phyloP scores from a whole-genome alignment of 2,113 vertebrate species.

The Xenotilapia longispinis region DNA sequence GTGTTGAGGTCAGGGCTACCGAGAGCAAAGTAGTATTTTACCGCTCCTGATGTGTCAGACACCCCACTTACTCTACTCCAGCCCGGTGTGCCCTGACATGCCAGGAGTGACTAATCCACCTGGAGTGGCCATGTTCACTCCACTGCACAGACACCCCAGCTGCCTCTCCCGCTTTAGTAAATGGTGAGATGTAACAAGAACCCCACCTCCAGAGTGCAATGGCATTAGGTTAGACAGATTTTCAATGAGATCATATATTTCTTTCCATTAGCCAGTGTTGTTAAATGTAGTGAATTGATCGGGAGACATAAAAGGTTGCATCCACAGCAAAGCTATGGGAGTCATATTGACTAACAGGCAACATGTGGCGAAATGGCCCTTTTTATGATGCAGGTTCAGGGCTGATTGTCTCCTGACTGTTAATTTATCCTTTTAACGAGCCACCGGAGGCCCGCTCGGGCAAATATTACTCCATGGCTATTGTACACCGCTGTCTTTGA shows the following conservation, averaged over 20 bases:
- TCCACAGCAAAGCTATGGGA: not conserved
- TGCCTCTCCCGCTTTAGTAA: not conserved
- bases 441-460: constrained; percentile 15
- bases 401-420: constrained; percentile 50
- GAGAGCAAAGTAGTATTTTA: constrained; percentile 52
- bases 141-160: not conserved
- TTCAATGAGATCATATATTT: constrained; percentile 23
- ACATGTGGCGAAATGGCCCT: constrained; percentile 1
- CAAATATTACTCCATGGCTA: constrained; percentile 1
- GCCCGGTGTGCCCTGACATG: not conserved
- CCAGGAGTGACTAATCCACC: constrained; percentile 43
- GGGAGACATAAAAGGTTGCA: constrained; percentile 26
- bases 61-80: constrained; percentile 35
- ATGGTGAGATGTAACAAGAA: not conserved
- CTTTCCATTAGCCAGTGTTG: constrained; percentile 37
- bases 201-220: not conserved
- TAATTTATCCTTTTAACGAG: constrained; percentile 57
- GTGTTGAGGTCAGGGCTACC: constrained; percentile 56
- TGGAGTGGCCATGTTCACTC: constrained; percentile 1
- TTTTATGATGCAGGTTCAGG: constrained; percentile 44
- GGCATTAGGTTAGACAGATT: not conserved
- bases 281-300: constrained; percentile 49
- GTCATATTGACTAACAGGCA: constrained; percentile 45
- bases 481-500: not conserved
- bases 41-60: constrained; percentile 49